A percentile compares a stretch with the other conserved stretches of the same genome.
phyloP scores from a whole-genome alignment of 1,140 invertebrate genomes.

The Watersipora subatra region DNA sequence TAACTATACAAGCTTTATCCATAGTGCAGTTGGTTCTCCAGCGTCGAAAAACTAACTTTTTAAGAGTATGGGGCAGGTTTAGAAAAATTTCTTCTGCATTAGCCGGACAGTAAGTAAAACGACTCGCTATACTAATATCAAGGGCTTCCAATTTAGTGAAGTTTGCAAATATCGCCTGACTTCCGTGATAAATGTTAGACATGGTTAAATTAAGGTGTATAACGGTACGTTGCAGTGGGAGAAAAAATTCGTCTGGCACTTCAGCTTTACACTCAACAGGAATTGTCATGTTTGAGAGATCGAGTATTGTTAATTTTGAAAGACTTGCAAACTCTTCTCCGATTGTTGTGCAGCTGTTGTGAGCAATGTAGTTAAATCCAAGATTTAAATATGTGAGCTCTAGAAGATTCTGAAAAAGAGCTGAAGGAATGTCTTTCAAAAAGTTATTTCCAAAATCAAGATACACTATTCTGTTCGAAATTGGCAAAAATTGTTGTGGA shows the following conservation, averaged over 20 bases:
- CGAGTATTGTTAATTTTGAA: background rate
- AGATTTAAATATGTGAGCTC: background rate
- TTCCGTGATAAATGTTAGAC: background rate
- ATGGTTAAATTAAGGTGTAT: background rate
- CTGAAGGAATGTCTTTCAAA: background rate
- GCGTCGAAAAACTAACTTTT: no score
- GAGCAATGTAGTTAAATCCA: background rate
- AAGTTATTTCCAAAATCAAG: background rate
- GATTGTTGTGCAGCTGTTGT: background rate
- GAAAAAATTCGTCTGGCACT: background rate
- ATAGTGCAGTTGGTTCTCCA: no score
- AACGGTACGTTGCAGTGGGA: background rate
- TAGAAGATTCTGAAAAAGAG: background rate
- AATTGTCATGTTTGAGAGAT: background rate
- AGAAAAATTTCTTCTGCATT: no score
- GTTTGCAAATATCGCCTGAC: background rate
- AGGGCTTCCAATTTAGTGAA: background rate
- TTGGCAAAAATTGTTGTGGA: background rate
- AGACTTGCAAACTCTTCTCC: background rate
- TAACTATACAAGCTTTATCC: no score
- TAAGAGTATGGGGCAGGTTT: no score
- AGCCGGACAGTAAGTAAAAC: no score
- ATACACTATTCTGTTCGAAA: background rate
- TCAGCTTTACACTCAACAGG: background rate
- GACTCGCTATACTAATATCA: background rate